Evolutionary conservation across 2,888 invertebrate species (phyloP), one percentile per base, ranked within the genome.

Genomic region (Drosophila percnosoma): DNA sequence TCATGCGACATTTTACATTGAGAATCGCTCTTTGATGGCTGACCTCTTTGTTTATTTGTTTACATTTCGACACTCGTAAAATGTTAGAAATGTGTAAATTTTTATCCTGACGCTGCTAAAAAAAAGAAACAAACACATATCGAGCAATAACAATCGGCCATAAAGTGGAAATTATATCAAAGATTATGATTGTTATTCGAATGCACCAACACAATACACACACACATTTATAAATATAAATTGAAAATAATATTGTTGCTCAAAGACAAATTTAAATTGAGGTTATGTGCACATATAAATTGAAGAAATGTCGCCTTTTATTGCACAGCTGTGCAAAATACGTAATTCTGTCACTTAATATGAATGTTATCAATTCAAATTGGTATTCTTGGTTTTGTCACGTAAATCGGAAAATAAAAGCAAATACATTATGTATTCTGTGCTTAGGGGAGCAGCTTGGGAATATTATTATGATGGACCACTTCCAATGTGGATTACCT

Each of bases 21-120:
- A 78, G 38, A 90, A 86, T 89, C 76, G 85, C 63, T 69, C 87
- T 86, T 90, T 90, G 85, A 90, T 89, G 82, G 70, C 67, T 60
- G 74, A 73, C 65, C 63, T 61, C 71, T 71, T 90, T 90, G 84
- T 85, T 85, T 85, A 89, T 90, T 78, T 90, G 87, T 80, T 89
- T 90, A 80, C 89, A 64, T 73, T 85, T 75, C 61, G 57, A 52
- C 55, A 79, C 68, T 75, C 87, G 84, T 89, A 83, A 86, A 89
- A 89, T 68, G 81, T 86, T 87, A 75, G 90, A 73, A 87, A 85
- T 90, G 90, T 85, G 75, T 80, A 78, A 68, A 89, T 87, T 85
- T 85, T 68, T 78, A 73, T 87, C 70, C 68, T 49, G 58, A 42
- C 48, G 51, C 72, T 34, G 60, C 45, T 24, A 45, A 45, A 27